phyloP scores from a whole-genome alignment of 1,140 invertebrate species.

The Cotesia typhae region DNA sequence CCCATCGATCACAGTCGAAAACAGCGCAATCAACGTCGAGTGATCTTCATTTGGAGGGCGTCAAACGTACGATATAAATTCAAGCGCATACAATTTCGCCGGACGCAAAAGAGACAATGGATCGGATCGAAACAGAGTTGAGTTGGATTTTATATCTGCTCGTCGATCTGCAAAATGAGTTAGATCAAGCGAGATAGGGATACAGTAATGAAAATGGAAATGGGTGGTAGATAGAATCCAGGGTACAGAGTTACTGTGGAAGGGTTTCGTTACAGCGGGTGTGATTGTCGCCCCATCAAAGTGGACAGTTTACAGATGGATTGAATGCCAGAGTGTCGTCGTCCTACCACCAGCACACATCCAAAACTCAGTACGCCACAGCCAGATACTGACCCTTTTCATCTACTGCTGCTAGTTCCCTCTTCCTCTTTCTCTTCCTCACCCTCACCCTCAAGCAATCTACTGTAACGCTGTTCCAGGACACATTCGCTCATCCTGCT shows the following conservation, averaged over 20 bases:
- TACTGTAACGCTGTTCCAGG: constrained; percentile 43
- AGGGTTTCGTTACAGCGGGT: constrained; percentile 58
- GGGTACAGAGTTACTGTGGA: not conserved
- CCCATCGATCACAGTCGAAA: constrained; percentile 35
- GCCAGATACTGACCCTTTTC: constrained; percentile 19
- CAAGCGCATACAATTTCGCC: constrained; percentile 55
- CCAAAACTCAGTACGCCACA: too few relatives aligned
- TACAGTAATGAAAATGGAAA: constrained; percentile 12
- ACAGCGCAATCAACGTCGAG: constrained; percentile 43
- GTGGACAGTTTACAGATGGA: constrained; percentile 65
- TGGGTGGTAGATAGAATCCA: constrained; percentile 9
- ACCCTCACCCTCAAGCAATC: constrained; percentile 30
- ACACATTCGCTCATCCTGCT: constrained; percentile 30
- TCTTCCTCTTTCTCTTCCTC: constrained; percentile 21
- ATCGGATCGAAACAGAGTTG: constrained; percentile 38
- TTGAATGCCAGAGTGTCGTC: constrained; percentile 47
- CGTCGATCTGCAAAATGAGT: too few relatives aligned
- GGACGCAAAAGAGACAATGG: constrained; percentile 51
- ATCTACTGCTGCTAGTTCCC: constrained; percentile 22
- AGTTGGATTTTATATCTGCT: not conserved
- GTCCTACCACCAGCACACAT: constrained; percentile 19
- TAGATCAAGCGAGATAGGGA: constrained; percentile 5
- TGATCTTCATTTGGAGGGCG: constrained; percentile 56
- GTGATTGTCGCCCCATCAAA: constrained; percentile 65
- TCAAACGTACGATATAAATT: constrained; percentile 49